Percentiles rank a stretch among this genome's conserved stretches.
phyloP scores from a whole-genome alignment of 2,888 invertebrate genomes.

The Hyppa rectilinea region DNA sequence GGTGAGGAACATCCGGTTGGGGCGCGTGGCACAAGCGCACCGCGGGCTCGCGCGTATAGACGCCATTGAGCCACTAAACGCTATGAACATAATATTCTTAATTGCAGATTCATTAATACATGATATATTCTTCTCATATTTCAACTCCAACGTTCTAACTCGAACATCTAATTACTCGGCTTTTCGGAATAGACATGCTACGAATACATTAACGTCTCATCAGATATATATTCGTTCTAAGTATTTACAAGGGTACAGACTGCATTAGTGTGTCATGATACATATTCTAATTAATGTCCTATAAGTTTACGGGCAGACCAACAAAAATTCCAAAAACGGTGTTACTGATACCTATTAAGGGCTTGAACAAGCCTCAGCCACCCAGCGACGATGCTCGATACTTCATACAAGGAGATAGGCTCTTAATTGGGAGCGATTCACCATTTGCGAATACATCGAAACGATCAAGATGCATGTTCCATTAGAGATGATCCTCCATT shows the following conservation, averaged over 20 bases:
- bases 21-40: slow-evolving; percentile 59
- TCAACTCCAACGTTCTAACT: slow-evolving; percentile 16
- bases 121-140: slow-evolving; percentile 13
- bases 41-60: slow-evolving; percentile 1
- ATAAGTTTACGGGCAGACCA: slow-evolving; percentile 57
- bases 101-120: slow-evolving; percentile 12
- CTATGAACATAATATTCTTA: not conserved
- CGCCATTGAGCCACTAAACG: slow-evolving; percentile 13
- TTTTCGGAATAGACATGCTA: slow-evolving; percentile 15
- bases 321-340: slow-evolving; percentile 68
- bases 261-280: slow-evolving; percentile 47
- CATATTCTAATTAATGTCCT: slow-evolving; percentile 50
- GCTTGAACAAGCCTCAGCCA: slow-evolving; percentile 56
- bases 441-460: slow-evolving; percentile 64
- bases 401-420: slow-evolving; percentile 65
- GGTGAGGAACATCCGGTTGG: slow-evolving; percentile 87
- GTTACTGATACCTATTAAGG: slow-evolving; percentile 66
- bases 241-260: slow-evolving; percentile 37
- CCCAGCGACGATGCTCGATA: slow-evolving; percentile 56
- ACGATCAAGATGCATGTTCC: slow-evolving; percentile 58
- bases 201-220: slow-evolving; percentile 32
- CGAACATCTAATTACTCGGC: slow-evolving; percentile 10
- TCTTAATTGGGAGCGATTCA: slow-evolving; percentile 67
- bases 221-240: slow-evolving; percentile 27
- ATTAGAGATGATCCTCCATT: slow-evolving; percentile 44